These are phyloP conservation scores for Paratilapia polleni DNA, from an alignment of 2,113 vertebrate genomes.

Conservation along the genomic window DNA sequence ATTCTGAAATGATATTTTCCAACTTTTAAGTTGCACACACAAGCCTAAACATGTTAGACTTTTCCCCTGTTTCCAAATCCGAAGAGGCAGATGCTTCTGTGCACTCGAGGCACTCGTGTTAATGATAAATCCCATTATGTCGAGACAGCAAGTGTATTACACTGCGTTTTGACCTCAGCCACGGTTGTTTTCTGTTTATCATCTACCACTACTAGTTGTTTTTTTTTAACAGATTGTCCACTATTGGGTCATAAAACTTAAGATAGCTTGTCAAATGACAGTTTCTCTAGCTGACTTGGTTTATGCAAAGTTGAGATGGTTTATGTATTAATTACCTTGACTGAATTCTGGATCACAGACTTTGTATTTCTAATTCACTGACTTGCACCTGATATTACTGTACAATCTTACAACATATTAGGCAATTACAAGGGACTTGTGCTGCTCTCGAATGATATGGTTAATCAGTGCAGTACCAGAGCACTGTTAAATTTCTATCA, in stretches of 20 bases:
- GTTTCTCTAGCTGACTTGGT: background rate
- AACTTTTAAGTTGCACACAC: conserved; percentile 28
- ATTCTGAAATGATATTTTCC: conserved; percentile 40
- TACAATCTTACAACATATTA: background rate
- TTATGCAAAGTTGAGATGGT: background rate
- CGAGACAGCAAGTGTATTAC: conserved; percentile 56
- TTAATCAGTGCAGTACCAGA: background rate
- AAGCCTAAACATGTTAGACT: conserved; percentile 39
- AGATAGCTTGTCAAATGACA: background rate
- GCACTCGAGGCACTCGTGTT: conserved; percentile 51
- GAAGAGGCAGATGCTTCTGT: conserved; percentile 19
- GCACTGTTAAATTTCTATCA: background rate
- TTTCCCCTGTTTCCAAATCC: conserved; percentile 47
- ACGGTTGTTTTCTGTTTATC: conserved; percentile 64
- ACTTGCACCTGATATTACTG: background rate
- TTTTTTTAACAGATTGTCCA: background rate
- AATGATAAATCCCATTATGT: conserved; percentile 75
- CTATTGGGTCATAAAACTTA: background rate
- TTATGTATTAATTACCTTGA: background rate
- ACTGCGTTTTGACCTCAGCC: conserved; percentile 49
- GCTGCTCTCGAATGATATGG: background rate
- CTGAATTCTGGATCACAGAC: background rate
- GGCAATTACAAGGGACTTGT: background rate
- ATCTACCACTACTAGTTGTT: conserved; percentile 53
- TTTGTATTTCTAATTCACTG: background rate